phyloP scores from a whole-genome alignment of 1,140 invertebrate species.

The Drosophila hydei region DNA sequence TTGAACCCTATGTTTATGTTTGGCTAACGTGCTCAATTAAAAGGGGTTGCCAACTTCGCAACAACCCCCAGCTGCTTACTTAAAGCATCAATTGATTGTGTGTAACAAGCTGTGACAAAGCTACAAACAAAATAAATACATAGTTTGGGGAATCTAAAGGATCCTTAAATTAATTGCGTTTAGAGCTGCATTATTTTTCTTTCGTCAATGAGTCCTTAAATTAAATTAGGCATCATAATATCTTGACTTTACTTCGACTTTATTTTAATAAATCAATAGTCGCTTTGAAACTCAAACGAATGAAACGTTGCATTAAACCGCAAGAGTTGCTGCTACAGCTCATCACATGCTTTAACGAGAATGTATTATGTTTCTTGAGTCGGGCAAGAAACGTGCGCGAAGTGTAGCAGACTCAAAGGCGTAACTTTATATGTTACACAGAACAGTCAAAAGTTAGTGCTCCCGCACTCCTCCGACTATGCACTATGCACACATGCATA shows the following conservation, averaged over 20 bases:
- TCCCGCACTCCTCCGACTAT: background rate
- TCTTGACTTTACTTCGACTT: background rate
- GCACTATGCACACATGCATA: background rate
- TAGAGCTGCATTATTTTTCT: background rate
- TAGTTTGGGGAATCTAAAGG: background rate
- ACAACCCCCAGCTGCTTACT: background rate
- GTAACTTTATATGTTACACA: slow-evolving; percentile 29
- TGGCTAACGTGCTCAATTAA: slow-evolving; percentile 58
- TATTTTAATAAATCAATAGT: slow-evolving; percentile 4
- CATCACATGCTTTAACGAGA: slow-evolving; percentile 1
- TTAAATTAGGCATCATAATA: background rate
- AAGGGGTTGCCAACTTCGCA: slow-evolving; percentile 33
- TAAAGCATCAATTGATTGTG: slow-evolving; percentile 34
- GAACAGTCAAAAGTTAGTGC: slow-evolving; percentile 18
- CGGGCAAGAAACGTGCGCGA: slow-evolving; percentile 1
- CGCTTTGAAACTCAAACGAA: background rate
- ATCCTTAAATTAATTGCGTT: too few species aligned
- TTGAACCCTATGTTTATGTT: slow-evolving; percentile 61
- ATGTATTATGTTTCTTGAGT: slow-evolving; percentile 11
- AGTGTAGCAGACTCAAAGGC: slow-evolving; percentile 30
- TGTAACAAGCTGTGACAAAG: slow-evolving; percentile 41
- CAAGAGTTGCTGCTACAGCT: slow-evolving; percentile 1
- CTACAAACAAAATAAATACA: background rate
- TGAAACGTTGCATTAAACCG: slow-evolving; percentile 1
- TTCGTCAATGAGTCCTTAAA: background rate